These are phyloP conservation scores for Ceyx margarethae DNA, from an alignment of 2,113 vertebrate genomes.

Conservation along the genomic window DNA sequence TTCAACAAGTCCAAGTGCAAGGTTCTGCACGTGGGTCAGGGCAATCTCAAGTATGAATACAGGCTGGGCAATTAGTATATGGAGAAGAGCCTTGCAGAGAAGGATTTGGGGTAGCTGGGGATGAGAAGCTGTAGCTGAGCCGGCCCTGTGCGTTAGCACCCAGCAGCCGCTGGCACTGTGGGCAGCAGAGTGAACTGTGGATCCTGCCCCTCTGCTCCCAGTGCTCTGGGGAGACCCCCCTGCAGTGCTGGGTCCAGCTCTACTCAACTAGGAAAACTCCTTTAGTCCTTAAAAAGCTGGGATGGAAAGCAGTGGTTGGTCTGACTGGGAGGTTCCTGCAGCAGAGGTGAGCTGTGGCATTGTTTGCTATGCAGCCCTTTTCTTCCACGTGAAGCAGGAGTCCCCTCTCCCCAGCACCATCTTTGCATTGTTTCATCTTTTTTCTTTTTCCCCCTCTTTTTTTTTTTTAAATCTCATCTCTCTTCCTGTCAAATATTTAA, in stretches of 20 bases:
- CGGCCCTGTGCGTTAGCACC: rapidly evolving
- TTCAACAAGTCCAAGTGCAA: not conserved
- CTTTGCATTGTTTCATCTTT: conserved; percentile 24
- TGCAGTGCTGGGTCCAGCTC: not conserved
- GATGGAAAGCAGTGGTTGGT: not conserved
- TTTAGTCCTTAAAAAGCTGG: not conserved
- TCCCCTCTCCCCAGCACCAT: not conserved
- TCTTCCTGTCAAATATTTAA: conserved; percentile 58
- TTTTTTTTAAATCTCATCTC: not conserved
- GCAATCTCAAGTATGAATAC: not conserved
- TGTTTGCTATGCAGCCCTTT: not conserved
- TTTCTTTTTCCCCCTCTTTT: conserved; percentile 8
- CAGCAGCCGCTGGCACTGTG: not conserved
- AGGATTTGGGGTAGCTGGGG: not conserved
- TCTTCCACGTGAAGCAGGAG: not conserved
- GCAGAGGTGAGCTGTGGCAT: not conserved
- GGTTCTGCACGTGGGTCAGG: not conserved
- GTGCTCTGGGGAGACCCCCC: no score
- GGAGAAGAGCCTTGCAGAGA: not conserved
- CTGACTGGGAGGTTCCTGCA: not conserved
- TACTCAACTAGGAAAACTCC: not conserved
- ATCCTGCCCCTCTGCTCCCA: no score
- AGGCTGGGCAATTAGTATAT: not conserved
- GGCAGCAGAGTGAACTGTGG: no score
- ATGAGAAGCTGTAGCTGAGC: not conserved